Evolutionary conservation across 2,797 vertebrate species (phyloP).

Genomic region (Aldrovandia affinis): DNA sequence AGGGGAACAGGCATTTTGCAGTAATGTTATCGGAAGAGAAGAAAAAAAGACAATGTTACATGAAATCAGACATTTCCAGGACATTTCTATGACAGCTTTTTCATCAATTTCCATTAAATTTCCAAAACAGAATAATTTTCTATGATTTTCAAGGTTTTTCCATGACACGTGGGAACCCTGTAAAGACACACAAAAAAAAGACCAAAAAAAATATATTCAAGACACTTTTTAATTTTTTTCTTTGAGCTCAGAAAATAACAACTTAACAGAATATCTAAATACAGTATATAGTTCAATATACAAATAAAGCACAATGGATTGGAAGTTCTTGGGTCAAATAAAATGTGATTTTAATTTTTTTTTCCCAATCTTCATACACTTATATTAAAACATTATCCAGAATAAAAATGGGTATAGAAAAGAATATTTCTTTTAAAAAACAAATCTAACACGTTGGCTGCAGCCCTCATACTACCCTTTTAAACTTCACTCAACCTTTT

Average conservation of each 20-base stretch:
- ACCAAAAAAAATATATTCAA: conserved; percentile 37
- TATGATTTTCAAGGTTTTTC: too few relatives aligned
- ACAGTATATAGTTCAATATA: conserved; percentile 49
- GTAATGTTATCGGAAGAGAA: too few relatives aligned
- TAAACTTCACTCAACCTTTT: not conserved
- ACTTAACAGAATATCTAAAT: conserved; percentile 38
- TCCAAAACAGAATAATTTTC: too few relatives aligned
- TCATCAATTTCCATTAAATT: too few relatives aligned
- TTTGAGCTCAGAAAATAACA: conserved; percentile 37
- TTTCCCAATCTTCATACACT: conserved; percentile 30
- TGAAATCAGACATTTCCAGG: too few relatives aligned
- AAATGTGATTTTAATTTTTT: conserved; percentile 27
- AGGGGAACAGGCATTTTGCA: too few relatives aligned
- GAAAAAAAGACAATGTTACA: too few relatives aligned
- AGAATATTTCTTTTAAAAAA: conserved; percentile 41
- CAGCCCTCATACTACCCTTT: conserved; percentile 24
- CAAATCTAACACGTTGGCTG: conserved; percentile 13
- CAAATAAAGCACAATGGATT: conserved; percentile 40
- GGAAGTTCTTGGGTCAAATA: conserved; percentile 28
- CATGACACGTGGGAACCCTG: too few relatives aligned
- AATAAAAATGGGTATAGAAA: conserved; percentile 57
- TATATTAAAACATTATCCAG: conserved; percentile 53
- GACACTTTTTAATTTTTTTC: conserved; percentile 54
- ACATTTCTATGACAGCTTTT: too few relatives aligned
- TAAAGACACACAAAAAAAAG: not conserved